Evolutionary conservation across 2,888 invertebrate species (phyloP).

Genomic region (Tipula vernalis): DNA sequence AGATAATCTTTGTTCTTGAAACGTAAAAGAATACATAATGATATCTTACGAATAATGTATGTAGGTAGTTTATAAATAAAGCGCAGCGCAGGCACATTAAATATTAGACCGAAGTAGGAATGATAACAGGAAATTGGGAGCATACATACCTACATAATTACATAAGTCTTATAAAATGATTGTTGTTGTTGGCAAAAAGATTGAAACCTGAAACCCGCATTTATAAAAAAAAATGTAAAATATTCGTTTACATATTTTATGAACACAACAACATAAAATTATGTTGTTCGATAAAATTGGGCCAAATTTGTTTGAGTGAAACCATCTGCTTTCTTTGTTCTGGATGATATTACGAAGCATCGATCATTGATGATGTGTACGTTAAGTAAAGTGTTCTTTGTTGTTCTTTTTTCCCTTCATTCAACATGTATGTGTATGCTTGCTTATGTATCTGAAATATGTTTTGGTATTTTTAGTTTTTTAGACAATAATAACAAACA

Average conservation of each 20-base stretch:
- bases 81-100: neutral
- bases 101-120: neutral
- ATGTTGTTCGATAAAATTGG: neutral
- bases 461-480: neutral
- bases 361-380: neutral
- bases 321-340: slow-evolving; percentile 4
- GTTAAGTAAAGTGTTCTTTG: neutral
- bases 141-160: too few relatives aligned
- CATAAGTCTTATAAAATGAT: neutral
- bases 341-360: neutral
- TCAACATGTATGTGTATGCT: too few relatives aligned
- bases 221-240: neutral
- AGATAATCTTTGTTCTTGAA: neutral
- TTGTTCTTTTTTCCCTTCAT: neutral
- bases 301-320: neutral
- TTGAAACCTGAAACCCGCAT: neutral
- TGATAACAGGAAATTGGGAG: neutral
- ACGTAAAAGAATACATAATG: neutral
- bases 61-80: neutral
- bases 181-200: neutral
- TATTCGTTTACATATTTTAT: neutral
- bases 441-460: neutral
- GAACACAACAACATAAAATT: neutral
- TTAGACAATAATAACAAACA: neutral
- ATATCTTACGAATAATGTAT: neutral